Base-by-base conservation (phyloP, 2,797 vertebrate species). In the Sebastes taczanowskii region DNA sequence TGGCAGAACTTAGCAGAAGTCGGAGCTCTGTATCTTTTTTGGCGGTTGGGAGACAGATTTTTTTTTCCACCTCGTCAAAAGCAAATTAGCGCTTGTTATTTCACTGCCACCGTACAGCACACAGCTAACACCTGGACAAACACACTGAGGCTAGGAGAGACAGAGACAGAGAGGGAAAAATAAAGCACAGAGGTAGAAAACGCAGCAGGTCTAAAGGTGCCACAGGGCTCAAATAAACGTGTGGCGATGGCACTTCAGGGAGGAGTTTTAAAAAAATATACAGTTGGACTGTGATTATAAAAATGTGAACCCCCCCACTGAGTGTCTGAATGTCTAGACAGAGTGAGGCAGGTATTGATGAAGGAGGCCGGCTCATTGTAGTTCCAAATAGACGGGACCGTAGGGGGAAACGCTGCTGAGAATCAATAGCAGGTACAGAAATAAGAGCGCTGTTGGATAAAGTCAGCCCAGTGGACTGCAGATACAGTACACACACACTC, bases 21-120 rank as follows among this genome's bases (percentile, higher is more conserved):
- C 32, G 9, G 32, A 68, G 84, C 77, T 82, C 61, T 18, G 69
- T 34, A 14, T 73, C 9, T 61, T 76, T 55, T 68, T 11, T 2
- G 66, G 70, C 32, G 35, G 63, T 72, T 38, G 71, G 67, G 32
- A 78, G 88, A 86, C 13, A 22, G 86, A 88, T 87, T 67, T 76
- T 76, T 84, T 83, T 88, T 88, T 88, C 89, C 79, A 82, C 71
- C 78, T 65, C 83, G 5, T 71, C 75, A 68, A 88, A 94, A 95
- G 78, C 84, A 85, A 90, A 94, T 94, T 86, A 91, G 86, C 49
- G 7, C 42, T 2, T 52, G 81, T 60, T n/a, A 70, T 70, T 55
- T 35, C 68, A 74, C 64, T 53, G 25, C 71, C 35, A 38, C 35
- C 1, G 35, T 14, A 62, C 68, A 52, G 30, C 70, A 53, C 65